Base-by-base conservation (phyloP, 2,888 invertebrate species). In the Cantharis flavilabris region DNA sequence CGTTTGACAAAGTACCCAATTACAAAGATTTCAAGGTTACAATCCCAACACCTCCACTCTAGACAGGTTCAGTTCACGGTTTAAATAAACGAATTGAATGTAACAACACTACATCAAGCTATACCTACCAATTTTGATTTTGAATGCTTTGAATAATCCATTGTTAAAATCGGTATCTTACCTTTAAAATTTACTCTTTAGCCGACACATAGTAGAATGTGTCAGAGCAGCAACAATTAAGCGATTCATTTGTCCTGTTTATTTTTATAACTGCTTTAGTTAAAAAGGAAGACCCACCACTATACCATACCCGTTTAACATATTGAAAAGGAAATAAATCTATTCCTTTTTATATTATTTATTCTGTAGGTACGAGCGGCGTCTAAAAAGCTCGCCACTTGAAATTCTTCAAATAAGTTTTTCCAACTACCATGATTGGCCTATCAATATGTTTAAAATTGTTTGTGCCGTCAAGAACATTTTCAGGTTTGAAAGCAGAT, bases 31-130 rank as follows among this genome's bases (percentile, higher is more conserved):
- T 73, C 79, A 80, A 79, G 79, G 79, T 80, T 79, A 77, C 80
- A 76, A 79, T 79, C 72, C 77, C 71, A 73, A 79, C 80, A 80
- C 80, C 80, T 79, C 76, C 77, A 79, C 77, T 79, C 80, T 77
- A 70, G 69, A 72, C 74, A 76, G 73, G 78, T 76, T 76, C 73
- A 75, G 78, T 75, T 77, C 72, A 79, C 64, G 75, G 16, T 20
- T 73, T 71, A 62, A 70, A 26, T 70, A 80, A 80, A 76, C 78
- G 76, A 79, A 80, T 79, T 80, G 63, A 62, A 76, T 62, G 23
- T 70, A 64, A 23, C 63, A 26, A n/a, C 73, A 73, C 77, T 71
- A 70, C 64, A 77, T 73, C 71, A 62, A 73, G 77, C 71, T 77
- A 73, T n/a, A 49, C 49, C 49, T 77, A 77, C 71, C 77, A 77